phyloP scores from a whole-genome alignment of 2,797 vertebrate species.

The Sebastes hubbsi region DNA sequence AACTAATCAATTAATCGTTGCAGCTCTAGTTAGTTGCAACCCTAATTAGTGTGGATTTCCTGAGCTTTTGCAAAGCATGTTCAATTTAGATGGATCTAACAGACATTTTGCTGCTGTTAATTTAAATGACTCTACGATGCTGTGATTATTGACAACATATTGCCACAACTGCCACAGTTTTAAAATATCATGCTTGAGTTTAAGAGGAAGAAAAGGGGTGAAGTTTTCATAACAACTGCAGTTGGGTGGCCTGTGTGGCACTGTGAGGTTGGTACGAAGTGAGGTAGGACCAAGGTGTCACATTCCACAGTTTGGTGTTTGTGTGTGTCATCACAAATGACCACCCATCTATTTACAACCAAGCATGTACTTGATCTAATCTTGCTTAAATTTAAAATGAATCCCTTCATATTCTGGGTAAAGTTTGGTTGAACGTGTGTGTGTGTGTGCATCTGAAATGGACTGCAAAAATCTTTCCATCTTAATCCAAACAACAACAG shows the following conservation, averaged over 20 bases:
- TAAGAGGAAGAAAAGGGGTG: neutral
- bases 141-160: neutral
- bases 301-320: slow-evolving; percentile 86
- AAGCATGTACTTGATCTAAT: neutral
- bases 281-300: slow-evolving; percentile 80
- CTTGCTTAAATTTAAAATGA: neutral
- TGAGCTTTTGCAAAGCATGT: neutral
- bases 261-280: slow-evolving; percentile 68
- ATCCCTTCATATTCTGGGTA: neutral
- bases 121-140: neutral
- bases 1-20: no score
- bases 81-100: neutral
- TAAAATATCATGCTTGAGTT: neutral
- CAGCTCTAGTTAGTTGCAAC: neutral
- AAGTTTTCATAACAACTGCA: slow-evolving; percentile 31
- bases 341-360: slow-evolving; percentile 42
- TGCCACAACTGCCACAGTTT: neutral
- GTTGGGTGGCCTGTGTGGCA: slow-evolving; percentile 68
- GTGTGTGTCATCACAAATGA: slow-evolving; percentile 46
- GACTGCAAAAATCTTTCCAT: slow-evolving; percentile 1
- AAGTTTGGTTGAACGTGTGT: neutral
- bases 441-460: slow-evolving; percentile 13
- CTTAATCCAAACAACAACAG: slow-evolving; percentile 39
- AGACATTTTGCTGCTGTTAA: neutral
- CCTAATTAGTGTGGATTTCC: neutral